Conservation (phyloP, 2,888 invertebrate species). For the Uloborus plumipes region DNA sequence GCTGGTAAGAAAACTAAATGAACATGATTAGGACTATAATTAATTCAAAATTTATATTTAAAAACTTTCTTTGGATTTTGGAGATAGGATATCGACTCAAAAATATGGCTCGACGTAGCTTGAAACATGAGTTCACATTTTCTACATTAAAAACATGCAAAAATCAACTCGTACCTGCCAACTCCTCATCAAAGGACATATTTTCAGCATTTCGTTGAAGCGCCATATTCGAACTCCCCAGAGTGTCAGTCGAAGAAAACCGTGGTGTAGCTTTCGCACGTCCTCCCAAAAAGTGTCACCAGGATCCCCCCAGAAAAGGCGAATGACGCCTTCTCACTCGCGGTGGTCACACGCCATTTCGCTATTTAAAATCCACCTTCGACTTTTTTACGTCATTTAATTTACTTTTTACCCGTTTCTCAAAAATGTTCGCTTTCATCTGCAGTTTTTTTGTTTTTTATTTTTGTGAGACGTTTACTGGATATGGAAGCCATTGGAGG, state of each 20-base stretch:
- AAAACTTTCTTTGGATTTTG: too few relatives aligned
- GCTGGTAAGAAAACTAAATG: too few relatives aligned
- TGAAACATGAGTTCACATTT: too few relatives aligned
- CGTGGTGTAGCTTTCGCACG: constrained; percentile 9
- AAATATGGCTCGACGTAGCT: too few relatives aligned
- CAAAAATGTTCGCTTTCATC: constrained; percentile 9
- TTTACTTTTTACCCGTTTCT: constrained; percentile 26
- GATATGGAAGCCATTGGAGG: constrained; percentile 15
- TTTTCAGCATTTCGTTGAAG: constrained; percentile 26
- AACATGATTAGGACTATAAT: too few relatives aligned
- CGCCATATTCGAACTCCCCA: constrained; percentile 25
- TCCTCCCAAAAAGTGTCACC: constrained; percentile 40
- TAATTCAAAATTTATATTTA: too few relatives aligned
- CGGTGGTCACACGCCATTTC: constrained; percentile 59
- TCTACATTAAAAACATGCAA: too few relatives aligned
- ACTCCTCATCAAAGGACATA: constrained; percentile 18
- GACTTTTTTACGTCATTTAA: constrained; percentile 53
- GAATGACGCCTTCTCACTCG: constrained; percentile 31
- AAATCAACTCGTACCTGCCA: too few relatives aligned
- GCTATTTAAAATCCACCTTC: constrained; percentile 26
- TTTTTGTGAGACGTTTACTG: constrained; percentile 30
- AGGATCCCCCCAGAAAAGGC: constrained; percentile 21
- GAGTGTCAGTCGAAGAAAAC: not conserved
- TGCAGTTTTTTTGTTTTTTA: not conserved
- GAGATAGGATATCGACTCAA: too few relatives aligned